A percentile compares a stretch with the other conserved stretches of the same genome.
Evolutionary conservation across 2,113 vertebrate species (phyloP).

Genomic region (Lagopus leucura): DNA sequence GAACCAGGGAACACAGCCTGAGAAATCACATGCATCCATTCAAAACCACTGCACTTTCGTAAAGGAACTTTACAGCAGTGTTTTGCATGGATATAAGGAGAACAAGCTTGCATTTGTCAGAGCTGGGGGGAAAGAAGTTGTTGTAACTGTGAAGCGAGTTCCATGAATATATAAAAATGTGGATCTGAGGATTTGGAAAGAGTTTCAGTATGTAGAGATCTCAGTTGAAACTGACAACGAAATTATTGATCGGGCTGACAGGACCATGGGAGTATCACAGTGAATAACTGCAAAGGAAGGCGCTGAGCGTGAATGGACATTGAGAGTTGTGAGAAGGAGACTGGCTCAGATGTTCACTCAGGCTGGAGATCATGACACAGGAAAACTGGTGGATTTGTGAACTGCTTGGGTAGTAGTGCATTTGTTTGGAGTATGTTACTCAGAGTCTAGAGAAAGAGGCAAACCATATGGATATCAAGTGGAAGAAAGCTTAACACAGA

Average conservation of each 20-base stretch:
- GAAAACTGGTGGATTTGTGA: neutral
- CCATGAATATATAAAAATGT: neutral
- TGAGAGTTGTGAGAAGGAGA: accelerated
- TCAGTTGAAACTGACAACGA: neutral
- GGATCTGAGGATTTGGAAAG: neutral
- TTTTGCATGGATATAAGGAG: neutral
- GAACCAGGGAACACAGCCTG: neutral
- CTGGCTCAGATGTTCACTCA: neutral
- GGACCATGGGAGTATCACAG: accelerated
- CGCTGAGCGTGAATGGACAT: neutral
- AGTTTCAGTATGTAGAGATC: neutral
- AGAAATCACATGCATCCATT: neutral
- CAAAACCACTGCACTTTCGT: neutral
- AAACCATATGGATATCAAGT: neutral
- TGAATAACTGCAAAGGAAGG: neutral
- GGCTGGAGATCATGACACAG: neutral
- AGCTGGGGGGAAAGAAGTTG: neutral
- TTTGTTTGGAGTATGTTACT: neutral
- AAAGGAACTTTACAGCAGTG: neutral
- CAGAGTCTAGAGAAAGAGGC: neutral
- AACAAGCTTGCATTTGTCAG: neutral
- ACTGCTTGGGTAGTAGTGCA: accelerated
- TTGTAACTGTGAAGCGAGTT: neutral
- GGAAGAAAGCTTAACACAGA: neutral
- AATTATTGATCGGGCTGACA: neutral